phyloP scores from a whole-genome alignment of 1,140 invertebrate species.

The Carposina sasakii region DNA sequence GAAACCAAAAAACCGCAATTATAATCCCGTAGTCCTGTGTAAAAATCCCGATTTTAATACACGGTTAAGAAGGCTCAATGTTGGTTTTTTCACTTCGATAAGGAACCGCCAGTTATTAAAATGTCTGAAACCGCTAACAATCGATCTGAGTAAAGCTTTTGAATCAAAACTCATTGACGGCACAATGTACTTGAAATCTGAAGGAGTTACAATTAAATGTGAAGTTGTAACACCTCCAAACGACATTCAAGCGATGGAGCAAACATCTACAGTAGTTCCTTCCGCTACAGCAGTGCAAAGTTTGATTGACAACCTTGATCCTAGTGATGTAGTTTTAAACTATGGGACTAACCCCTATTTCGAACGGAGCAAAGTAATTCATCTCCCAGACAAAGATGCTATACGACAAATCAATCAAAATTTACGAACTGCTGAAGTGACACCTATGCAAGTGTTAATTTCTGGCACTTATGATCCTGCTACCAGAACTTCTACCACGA shows the following conservation, averaged over 20 bases:
- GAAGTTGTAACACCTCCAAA: neutral
- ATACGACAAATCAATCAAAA: conserved; percentile 39
- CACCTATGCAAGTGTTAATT: conserved; percentile 27
- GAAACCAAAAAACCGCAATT: conserved; percentile 46
- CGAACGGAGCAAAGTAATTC: conserved; percentile 39
- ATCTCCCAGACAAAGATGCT: conserved; percentile 39
- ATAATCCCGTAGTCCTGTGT: conserved; percentile 53
- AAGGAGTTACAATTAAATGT: neutral
- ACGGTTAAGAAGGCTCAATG: conserved; percentile 44
- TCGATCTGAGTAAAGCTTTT: conserved; percentile 53
- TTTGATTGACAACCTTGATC: conserved; percentile 13
- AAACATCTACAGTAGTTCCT: conserved; percentile 21
- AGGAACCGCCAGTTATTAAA: conserved; percentile 46
- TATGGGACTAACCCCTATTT: conserved; percentile 1
- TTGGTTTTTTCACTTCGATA: conserved; percentile 42
- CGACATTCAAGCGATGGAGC: neutral
- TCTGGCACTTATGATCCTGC: no score
- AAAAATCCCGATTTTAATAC: conserved; percentile 68
- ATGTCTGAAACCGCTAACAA: conserved; percentile 47
- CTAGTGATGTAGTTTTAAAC: neutral
- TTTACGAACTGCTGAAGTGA: conserved; percentile 39
- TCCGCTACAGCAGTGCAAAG: conserved; percentile 32
- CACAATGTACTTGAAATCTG: conserved; percentile 35
- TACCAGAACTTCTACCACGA: no score
- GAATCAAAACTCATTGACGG: conserved; percentile 46